Evolutionary conservation across 2,888 invertebrate genomes (phyloP), one percentile per base, ranked within the genome.

Genomic region (Sisyra terminalis): DNA sequence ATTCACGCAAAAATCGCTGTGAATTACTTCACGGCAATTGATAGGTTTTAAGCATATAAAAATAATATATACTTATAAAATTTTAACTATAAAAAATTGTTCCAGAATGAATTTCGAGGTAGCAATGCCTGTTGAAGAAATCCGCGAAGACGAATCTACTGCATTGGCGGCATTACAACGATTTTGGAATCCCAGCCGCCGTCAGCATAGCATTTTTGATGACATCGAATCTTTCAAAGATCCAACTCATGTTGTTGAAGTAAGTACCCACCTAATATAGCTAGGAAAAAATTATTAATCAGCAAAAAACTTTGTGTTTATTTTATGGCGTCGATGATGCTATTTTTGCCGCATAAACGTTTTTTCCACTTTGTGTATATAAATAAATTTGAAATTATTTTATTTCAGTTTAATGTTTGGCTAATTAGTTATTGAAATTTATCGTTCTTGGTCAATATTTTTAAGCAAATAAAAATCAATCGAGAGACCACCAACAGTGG

Each of bases 151-250:
- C 8, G 42, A 42, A 11, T 13, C 17, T 11, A 24, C 36, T 1
- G 43, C 43, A 17, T 30, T 43, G n/a, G 37, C 37, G 8, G 38
- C 37, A 3, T 17, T 43, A 10, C 29, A 43, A 30, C 37, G 43
- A 17, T 43, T 43, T 9, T 43, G 43, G 43, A 29, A 43, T 15
- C 43, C 37, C 5, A 16, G 16, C 5, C 43, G 43, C 4, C 29
- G 37, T 15, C 29, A 29, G 18, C 29, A 31, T 11, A 38, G 30
- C 16, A 18, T 42, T 3, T 43, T 43, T 38, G 43, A 43, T 11
- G 43, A 43, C 29, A 14, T 16, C 24, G 37, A 43, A 17, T 29
- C 16, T 7, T 43, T 29, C 16, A 38, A 31, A 18, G 43, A 43
- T 30, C 15, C 38, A 6, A 30, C 38, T 13, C 43, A 29, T 15